Evolutionary conservation across 2,797 vertebrate species (phyloP).

Genomic region (Mormyrus proboscirostris): DNA sequence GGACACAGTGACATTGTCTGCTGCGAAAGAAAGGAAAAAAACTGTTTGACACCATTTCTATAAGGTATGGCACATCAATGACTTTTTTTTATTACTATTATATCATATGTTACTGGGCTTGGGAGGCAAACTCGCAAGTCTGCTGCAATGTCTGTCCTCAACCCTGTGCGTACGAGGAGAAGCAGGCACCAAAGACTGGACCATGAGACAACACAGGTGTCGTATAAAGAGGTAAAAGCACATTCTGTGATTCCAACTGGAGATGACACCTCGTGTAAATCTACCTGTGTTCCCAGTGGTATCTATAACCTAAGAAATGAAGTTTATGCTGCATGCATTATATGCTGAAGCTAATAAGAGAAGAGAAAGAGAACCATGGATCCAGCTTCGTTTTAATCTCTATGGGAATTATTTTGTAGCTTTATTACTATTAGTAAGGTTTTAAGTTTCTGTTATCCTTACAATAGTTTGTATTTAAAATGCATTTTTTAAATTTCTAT

Average conservation of each 20-base stretch:
- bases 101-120: not conserved
- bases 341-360: not conserved
- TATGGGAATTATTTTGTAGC: not conserved
- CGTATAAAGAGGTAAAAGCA: not conserved
- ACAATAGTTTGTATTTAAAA: not conserved
- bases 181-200: not conserved
- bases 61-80: not conserved
- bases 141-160: not conserved
- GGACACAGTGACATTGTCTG: constrained; percentile 11
- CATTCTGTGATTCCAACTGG: not conserved
- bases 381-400: not conserved
- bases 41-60: not conserved
- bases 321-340: not conserved
- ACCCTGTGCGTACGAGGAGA: not conserved
- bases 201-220: not conserved
- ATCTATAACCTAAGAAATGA: not conserved
- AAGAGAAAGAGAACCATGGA: not conserved
- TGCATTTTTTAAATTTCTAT: not conserved
- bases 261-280: not conserved
- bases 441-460: not conserved
- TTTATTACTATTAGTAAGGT: not conserved
- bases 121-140: not conserved
- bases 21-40: not conserved
- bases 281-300: not conserved
- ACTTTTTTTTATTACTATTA: not conserved